Evolutionary conservation across 2,888 invertebrate species (phyloP), one percentile per base, ranked within the genome.

Genomic region (Cheilosia urbana): DNA sequence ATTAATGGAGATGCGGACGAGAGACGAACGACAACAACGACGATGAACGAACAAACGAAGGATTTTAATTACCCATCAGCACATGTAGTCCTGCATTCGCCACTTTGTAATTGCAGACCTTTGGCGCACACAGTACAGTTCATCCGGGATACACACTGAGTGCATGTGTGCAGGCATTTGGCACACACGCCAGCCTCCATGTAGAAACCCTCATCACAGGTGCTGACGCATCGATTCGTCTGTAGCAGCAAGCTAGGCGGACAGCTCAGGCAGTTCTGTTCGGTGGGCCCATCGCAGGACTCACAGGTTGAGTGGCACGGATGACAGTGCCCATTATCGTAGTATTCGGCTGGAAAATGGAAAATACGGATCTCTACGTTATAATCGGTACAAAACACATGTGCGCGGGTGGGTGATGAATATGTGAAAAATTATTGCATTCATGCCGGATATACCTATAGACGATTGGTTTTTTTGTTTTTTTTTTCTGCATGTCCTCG

Each of bases 61-160:
- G 55, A 78, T 84, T 85, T 85, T 89, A 90, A 89, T 91, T 90
- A 94, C 94, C 95, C 95, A 89, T 94, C 94, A 65, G 96, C 96
- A 89, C 97, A 97, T 2, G 96, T 94, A 1, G 96, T 95, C 75
- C 96, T 93, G 91, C 97, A 97, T 83, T 96, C 96, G 37, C 97
- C 97, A 85, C 96, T 96, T 92, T 97, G 96, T 65, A 97, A 93
- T 89, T 96, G 94, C 88, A 97, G 93, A 1, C 96, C 95, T 68
- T 94, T 94, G n/a, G 94, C 94, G 90, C 97, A 97, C 27, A 95
- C 93, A 0, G 96, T 96, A 90, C 97, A 97, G 91, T 97, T 96
- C 75, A 96, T 94, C 66, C 96, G 94, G 0, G 96, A 96, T 4
- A 95, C 95, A 91, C 97, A 97, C 62, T 95, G 94, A 0, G 94